These are phyloP conservation scores for Saccostrea echinata DNA, from an alignment of 1,140 invertebrate genomes.

Conservation along the genomic window DNA sequence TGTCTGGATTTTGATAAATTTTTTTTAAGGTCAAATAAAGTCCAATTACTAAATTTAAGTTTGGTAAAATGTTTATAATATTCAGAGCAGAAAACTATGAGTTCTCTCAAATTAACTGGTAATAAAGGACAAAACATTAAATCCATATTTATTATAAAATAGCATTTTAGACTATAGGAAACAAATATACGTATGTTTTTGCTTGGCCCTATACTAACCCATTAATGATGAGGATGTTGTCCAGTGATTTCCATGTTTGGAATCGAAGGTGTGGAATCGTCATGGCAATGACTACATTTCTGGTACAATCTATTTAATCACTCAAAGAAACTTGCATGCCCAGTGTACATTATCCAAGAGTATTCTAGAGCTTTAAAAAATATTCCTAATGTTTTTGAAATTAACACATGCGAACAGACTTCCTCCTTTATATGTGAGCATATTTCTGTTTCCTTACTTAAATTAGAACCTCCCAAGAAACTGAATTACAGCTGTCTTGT, in stretches of 20 bases:
- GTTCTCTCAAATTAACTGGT: too few species aligned
- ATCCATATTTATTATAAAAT: too few species aligned
- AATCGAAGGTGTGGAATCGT: background rate
- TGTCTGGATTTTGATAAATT: too few species aligned
- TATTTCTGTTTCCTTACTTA: background rate
- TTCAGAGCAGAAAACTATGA: too few species aligned
- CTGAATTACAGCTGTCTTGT: background rate
- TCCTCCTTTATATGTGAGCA: background rate
- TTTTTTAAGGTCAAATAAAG: too few species aligned
- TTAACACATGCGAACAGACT: background rate
- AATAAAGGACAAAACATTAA: too few species aligned
- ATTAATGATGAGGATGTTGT: constrained; percentile 1
- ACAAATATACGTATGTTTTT: too few species aligned
- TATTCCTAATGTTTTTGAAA: background rate
- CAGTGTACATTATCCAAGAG: background rate
- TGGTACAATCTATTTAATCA: background rate
- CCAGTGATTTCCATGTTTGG: background rate
- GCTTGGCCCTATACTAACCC: background rate
- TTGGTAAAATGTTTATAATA: too few species aligned
- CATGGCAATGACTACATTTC: background rate
- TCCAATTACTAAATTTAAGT: too few species aligned
- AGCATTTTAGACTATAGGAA: too few species aligned
- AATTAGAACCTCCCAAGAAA: background rate
- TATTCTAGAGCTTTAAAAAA: background rate
- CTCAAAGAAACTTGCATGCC: background rate